Conservation (phyloP, 2,888 invertebrate genomes). For the Tridacna gigas region DNA sequence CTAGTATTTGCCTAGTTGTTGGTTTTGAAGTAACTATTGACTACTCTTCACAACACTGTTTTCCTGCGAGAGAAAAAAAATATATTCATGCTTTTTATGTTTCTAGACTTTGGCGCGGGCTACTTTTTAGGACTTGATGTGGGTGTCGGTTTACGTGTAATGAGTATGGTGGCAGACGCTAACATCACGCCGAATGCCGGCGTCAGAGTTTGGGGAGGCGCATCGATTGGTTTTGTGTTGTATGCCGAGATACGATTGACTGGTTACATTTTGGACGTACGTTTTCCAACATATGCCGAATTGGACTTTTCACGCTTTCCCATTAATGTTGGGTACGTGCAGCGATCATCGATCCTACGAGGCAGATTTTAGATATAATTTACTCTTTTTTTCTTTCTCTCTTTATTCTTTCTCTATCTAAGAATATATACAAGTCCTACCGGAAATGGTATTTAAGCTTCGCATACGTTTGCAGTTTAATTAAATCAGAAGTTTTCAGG, state of each 20-base stretch:
- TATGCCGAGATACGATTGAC: conserved; percentile 60
- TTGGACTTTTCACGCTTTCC: conserved; percentile 72
- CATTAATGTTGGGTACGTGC: conserved; percentile 66
- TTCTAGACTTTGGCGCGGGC: conserved; percentile 51
- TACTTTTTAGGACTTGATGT: conserved; percentile 59
- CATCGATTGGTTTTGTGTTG: conserved; percentile 53
- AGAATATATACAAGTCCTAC: not conserved
- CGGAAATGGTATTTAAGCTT: too few species aligned
- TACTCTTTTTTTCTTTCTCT: too few species aligned
- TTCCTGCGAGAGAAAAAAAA: too few species aligned
- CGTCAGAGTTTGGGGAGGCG: conserved; percentile 49
- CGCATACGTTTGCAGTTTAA: too few species aligned
- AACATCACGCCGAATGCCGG: conserved; percentile 54
- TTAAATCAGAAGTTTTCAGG: too few species aligned
- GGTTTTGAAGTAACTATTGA: too few species aligned
- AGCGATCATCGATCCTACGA: too few species aligned
- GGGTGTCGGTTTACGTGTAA: conserved; percentile 47
- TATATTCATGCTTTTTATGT: not conserved
- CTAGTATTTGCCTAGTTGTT: too few species aligned
- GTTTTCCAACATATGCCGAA: conserved; percentile 69
- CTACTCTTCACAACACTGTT: too few species aligned
- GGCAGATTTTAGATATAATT: too few species aligned
- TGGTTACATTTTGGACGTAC: conserved; percentile 63
- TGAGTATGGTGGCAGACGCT: conserved; percentile 50
- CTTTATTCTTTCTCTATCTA: not conserved